Conservation (phyloP, 2,113 vertebrate species). For the Hepsetus odoe region DNA sequence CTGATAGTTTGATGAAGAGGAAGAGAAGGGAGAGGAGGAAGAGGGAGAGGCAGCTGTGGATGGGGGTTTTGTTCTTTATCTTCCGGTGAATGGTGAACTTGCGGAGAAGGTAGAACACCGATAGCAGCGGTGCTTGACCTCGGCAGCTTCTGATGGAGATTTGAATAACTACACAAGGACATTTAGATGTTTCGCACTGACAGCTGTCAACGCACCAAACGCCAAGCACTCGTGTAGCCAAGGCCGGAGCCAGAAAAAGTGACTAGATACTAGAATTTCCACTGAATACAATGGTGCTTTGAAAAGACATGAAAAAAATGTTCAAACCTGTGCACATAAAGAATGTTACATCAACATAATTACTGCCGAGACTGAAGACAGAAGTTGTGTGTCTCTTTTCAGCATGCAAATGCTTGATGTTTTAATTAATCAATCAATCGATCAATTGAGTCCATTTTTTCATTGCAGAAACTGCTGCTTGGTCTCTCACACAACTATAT, state of each 20-base stretch:
- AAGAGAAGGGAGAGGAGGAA: conserved; percentile 10
- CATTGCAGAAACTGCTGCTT: too few species aligned
- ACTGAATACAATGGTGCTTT: too few species aligned
- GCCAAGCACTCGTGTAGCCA: not conserved
- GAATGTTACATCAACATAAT: too few species aligned
- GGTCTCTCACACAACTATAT: too few species aligned
- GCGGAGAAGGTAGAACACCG: not conserved
- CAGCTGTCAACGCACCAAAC: not conserved
- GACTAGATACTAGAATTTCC: not conserved
- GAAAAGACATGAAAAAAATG: not conserved
- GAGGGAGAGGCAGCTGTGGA: not conserved
- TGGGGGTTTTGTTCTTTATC: not conserved
- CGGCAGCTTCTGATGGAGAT: not conserved
- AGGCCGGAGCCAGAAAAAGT: not conserved
- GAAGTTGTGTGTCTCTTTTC: too few species aligned
- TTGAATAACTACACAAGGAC: not conserved
- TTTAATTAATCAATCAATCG: too few species aligned
- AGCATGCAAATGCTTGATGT: too few species aligned
- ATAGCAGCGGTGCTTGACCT: not conserved
- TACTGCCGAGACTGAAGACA: too few species aligned
- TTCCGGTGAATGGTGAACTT: conserved; percentile 1
- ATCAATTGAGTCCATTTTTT: too few species aligned
- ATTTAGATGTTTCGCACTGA: not conserved
- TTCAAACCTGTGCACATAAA: not conserved
- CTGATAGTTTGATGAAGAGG: conserved; percentile 50